A percentile compares a stretch with the other conserved stretches of the same genome.
phyloP scores from a whole-genome alignment of 1,140 invertebrate species.

The Cyrtorhinus lividipennis region DNA sequence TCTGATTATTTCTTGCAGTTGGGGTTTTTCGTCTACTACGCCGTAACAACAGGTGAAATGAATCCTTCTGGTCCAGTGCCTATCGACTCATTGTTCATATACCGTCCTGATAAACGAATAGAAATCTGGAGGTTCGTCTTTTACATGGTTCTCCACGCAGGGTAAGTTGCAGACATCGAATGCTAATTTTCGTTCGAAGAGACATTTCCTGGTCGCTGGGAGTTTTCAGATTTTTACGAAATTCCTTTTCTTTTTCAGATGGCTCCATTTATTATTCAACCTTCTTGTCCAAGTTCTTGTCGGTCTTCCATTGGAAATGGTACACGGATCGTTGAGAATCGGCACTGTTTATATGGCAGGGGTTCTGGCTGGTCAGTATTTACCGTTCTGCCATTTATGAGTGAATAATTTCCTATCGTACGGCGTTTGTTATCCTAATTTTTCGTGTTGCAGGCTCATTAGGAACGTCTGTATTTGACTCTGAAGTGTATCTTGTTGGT shows the following conservation, averaged over 20 bases:
- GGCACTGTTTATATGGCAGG: slow-evolving; percentile 86
- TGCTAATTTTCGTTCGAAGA: neutral
- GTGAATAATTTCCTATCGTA: neutral
- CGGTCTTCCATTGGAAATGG: slow-evolving; percentile 89
- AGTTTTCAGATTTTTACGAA: neutral
- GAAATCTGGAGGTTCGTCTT: slow-evolving; percentile 89
- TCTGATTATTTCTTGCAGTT: slow-evolving; percentile 47
- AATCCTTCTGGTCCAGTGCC: slow-evolving; percentile 79
- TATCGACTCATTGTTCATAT: slow-evolving; percentile 84
- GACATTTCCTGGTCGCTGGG: neutral
- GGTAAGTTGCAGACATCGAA: slow-evolving; percentile 38
- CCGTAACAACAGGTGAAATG: slow-evolving; percentile 60
- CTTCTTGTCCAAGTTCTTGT: slow-evolving; percentile 79
- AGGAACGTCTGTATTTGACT: slow-evolving; percentile 88
- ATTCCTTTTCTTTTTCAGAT: slow-evolving; percentile 45
- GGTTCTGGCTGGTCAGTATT: slow-evolving; percentile 64
- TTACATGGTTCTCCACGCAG: slow-evolving; percentile 90
- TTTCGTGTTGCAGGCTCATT: slow-evolving; percentile 48
- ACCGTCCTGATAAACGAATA: slow-evolving; percentile 74
- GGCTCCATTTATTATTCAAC: slow-evolving; percentile 91
- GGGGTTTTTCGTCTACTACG: slow-evolving; percentile 84
- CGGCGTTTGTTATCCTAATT: neutral
- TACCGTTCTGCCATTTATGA: too few relatives aligned
- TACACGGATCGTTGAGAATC: slow-evolving; percentile 81
- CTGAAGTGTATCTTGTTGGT: slow-evolving; percentile 81